A percentile compares a stretch with the other conserved stretches of the same genome.
These are phyloP conservation scores for Nyctereutes procyonoides DNA, from an alignment of 2,113 vertebrate species.

Conservation along the genomic window DNA sequence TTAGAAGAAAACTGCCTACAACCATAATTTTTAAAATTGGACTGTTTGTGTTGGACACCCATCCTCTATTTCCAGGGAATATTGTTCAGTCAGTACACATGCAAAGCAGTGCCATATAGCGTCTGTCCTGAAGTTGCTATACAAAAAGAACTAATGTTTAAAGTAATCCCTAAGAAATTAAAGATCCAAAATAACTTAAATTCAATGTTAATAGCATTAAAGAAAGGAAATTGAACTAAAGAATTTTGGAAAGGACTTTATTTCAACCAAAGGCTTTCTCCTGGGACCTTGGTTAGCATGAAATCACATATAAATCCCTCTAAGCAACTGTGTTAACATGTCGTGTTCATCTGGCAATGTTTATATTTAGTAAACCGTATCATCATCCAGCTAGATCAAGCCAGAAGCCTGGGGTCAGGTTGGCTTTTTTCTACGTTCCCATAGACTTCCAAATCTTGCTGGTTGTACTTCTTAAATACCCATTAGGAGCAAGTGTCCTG, in stretches of 20 bases:
- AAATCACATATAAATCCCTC: background rate
- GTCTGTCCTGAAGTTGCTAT: background rate
- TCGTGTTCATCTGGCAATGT: background rate
- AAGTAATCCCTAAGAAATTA: constrained; percentile 4
- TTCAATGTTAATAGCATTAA: constrained; percentile 25
- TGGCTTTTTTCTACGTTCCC: background rate
- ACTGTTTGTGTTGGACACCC: background rate
- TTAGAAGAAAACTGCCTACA: background rate
- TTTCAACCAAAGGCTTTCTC: background rate
- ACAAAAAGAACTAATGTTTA: background rate
- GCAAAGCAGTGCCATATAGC: background rate
- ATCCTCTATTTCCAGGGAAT: background rate
- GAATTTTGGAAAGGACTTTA: constrained; percentile 27
- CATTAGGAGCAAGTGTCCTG: background rate
- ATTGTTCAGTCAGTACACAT: background rate
- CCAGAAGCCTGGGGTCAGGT: background rate
- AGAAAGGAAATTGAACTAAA: background rate
- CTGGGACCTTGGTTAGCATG: background rate
- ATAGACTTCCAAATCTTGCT: background rate
- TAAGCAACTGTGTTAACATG: background rate
- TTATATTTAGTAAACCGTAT: background rate
- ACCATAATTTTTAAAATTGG: background rate
- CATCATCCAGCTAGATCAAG: background rate
- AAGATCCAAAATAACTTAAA: background rate
- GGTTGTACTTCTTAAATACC: background rate